Conservation (phyloP, 2,113 vertebrate genomes). For the Typhlomys cinereus region DNA sequence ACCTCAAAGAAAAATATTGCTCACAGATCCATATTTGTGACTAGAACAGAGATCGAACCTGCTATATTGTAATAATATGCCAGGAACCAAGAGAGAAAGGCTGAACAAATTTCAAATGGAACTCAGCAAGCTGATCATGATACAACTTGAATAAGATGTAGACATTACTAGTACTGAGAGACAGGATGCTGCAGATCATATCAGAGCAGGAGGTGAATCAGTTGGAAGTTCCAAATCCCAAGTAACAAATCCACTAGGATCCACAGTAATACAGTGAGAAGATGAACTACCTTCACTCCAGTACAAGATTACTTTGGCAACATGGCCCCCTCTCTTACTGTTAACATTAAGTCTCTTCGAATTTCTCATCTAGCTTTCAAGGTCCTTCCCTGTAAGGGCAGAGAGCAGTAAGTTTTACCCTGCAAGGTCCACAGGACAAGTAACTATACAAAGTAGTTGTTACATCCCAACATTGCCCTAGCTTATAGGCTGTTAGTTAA, state of each 20-base stretch:
- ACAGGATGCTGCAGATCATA: not conserved
- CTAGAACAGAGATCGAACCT: slow-evolving; percentile 27
- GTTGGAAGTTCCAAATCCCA: not conserved
- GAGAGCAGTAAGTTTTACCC: not conserved
- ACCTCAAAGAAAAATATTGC: not conserved
- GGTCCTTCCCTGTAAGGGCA: not conserved
- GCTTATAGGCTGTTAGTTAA: not conserved
- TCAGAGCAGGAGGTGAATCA: not conserved
- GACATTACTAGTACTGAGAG: not conserved
- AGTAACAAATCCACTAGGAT: not conserved
- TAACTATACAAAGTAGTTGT: accelerated
- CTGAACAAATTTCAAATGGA: slow-evolving; percentile 47
- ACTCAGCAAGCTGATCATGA: slow-evolving; percentile 26
- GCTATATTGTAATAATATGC: not conserved
- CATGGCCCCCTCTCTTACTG: not conserved
- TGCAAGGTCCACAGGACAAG: not conserved
- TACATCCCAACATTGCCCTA: not conserved
- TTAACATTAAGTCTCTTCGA: not conserved
- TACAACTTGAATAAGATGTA: not conserved
- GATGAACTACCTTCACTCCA: not conserved
- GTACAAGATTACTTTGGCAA: not conserved
- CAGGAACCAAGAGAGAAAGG: not conserved
- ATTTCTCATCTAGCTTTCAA: not conserved
- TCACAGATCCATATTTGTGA: not conserved
- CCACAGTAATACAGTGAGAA: not conserved